These are phyloP conservation scores for Ariopsis seemanni DNA, from an alignment of 2,113 vertebrate genomes.

Conservation along the genomic window DNA sequence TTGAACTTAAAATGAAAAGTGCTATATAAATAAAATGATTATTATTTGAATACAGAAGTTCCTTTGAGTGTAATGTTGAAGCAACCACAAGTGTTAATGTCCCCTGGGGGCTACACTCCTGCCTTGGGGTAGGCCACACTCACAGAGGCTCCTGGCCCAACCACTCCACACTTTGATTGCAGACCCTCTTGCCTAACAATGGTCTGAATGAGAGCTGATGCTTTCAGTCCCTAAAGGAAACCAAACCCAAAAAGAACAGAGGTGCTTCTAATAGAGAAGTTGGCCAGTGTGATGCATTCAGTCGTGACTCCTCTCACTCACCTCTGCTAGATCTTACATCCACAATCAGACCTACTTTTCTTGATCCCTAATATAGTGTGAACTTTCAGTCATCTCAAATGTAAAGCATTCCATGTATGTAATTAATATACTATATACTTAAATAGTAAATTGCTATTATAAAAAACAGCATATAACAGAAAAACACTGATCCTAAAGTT, in stretches of 20 bases:
- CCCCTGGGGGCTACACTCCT: slow-evolving; percentile 35
- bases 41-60: not conserved
- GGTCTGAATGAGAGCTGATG: slow-evolving; percentile 52
- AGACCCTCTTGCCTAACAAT: slow-evolving; percentile 53
- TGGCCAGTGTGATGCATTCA: slow-evolving; percentile 7
- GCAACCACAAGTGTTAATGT: slow-evolving; percentile 18
- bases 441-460: not conserved
- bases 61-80: slow-evolving; percentile 15
- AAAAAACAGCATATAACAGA: not conserved
- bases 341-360: slow-evolving; percentile 6
- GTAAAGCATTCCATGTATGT: not conserved
- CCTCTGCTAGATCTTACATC: slow-evolving; percentile 9
- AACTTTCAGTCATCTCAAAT: not conserved
- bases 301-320: not conserved
- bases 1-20: not conserved
- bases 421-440: not conserved
- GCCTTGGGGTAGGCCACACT: slow-evolving; percentile 49
- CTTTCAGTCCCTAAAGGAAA: slow-evolving; percentile 54
- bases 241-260: slow-evolving; percentile 43
- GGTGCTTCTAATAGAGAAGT: slow-evolving; percentile 9
- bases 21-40: not conserved
- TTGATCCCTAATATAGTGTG: not conserved
- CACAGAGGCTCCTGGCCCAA: slow-evolving; percentile 56
- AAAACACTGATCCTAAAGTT: not conserved
- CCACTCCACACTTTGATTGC: slow-evolving; percentile 58